Base-by-base conservation (phyloP, 2,888 invertebrate genomes). In the Parochlus steinenii region DNA sequence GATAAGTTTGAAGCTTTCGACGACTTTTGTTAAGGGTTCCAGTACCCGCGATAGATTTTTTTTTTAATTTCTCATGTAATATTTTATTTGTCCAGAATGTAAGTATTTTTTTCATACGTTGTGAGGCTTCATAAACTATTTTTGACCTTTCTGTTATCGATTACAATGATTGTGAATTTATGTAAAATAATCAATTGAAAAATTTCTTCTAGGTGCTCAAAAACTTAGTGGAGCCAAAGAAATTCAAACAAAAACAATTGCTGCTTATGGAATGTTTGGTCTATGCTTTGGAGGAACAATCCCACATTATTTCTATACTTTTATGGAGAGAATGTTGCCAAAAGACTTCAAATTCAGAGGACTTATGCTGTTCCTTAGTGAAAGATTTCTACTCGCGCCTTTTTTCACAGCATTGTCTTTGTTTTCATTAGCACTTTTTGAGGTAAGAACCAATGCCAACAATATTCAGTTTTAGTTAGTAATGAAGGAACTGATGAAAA, bases 231-330 rank as follows among this genome's bases (percentile, higher is more conserved):
- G 79, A 28, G 64, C 61, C 11, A 69, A 67, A 47, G 52, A 55
- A 22, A 52, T 81, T 6, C 71, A 71, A 49, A 59, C 69, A 26
- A 73, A 79, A 33, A 77, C 73, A 46, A 54, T 81, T 4, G 48
- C 76, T 23, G 76, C 81, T 2, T 83, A 79, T 58, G 78, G 71
- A 25, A 51, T 75, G 7, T 83, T 74, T 63, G 83, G 82, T 31
- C 60, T 83, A 28, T 48, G 80, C n/a, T 81, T 83, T 54, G 82
- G 81, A 36, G 83, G 83, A 18, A 67, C 76, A 3, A 59, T 82
- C 4, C 82, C 83, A 1, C 82, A 83, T 54, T 79, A 71, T 49
- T 82, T 83, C 53, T 81, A 79, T 48, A 61, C 63, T 42, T 58
- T 67, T 22, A 48, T 77, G 29, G 77, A 78, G 43, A 58, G 59